Base-by-base conservation (phyloP, 1,140 invertebrate genomes). In the Notospermus geniculatus region DNA sequence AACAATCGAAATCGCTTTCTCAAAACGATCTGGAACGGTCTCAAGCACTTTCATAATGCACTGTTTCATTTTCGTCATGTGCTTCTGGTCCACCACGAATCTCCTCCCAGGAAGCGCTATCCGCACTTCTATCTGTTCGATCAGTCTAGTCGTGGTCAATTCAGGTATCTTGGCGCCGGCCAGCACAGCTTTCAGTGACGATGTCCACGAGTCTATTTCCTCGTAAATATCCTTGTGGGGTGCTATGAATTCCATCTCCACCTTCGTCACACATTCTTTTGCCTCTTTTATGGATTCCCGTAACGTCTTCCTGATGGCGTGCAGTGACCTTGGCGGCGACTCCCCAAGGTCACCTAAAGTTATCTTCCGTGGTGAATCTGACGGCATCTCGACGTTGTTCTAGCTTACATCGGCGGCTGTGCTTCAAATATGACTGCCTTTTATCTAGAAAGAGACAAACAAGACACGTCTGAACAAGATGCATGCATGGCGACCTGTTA, bases 1-100 rank as follows among this genome's bases (percentile, higher is more conserved):
- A 9, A 46, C n/a, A n/a, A 52, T 46, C n/a, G 29, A 30, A 15
- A 58, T 15, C 19, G 50, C 23, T 15, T 63, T 56, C 56, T 27
- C 19, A 39, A 63, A 59, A 19, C 46, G n/a, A 5, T 29, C 57
- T 9, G 61, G 56, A 27, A 50, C 46, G 5, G 25, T 9, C 9
- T 7, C 19, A 23, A 23, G n/a, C 5, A 50, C n/a, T n/a, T 50
- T 50, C n/a, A 7, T 5, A 9, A 27, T n/a, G 19, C n/a, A 19
- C n/a, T 50, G 19, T 50, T 50, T 50, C n/a, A 50, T 5, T 50
- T 50, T 50, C n/a, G n/a, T 5, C n/a, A 50, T 7, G 4, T 50
- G 5, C 9, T 50, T 27, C 46, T 19, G 46, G n/a, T n/a, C 46
- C 19, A 27, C 46, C n/a, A 27, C 46, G 5, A 5, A 19, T 19